Evolutionary conservation across 2,797 vertebrate species (phyloP).

Genomic region (Allobates femoralis): DNA sequence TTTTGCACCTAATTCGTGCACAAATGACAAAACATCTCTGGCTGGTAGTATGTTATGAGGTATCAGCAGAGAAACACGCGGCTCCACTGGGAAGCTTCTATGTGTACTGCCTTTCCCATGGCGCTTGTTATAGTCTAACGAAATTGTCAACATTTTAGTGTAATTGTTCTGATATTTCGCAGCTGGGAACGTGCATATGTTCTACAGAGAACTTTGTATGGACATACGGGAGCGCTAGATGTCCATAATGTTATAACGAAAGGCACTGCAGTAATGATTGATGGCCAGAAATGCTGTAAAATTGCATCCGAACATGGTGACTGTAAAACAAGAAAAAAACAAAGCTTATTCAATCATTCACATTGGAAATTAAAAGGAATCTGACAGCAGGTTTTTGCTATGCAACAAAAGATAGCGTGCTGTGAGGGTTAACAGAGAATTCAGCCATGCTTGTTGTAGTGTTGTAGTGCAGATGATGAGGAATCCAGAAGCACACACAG

Average conservation of each 20-base stretch:
- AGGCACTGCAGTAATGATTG: background rate
- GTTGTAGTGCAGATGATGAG: no score
- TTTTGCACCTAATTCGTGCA: slow-evolving; percentile 2
- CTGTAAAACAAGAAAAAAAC: background rate
- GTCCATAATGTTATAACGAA: background rate
- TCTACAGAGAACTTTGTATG: background rate
- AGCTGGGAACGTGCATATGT: slow-evolving; percentile 15
- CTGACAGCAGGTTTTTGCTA: no score
- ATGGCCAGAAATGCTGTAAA: background rate
- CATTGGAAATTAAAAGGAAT: no score
- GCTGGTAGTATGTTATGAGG: background rate
- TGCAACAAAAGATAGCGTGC: no score
- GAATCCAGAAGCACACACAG: no score
- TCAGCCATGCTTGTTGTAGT: no score
- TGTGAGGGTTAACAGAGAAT: no score
- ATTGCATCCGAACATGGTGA: background rate
- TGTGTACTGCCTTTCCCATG: slow-evolving; percentile 12
- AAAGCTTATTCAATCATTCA: background rate
- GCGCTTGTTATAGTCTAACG: background rate
- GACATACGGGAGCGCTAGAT: background rate
- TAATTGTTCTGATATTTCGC: slow-evolving; percentile 23
- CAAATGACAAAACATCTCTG: slow-evolving; percentile 12
- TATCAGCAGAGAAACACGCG: background rate
- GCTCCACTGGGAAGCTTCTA: background rate
- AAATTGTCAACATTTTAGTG: slow-evolving; percentile 31